Evolutionary conservation across 1,140 invertebrate species (phyloP), one percentile per base, ranked within the genome.

Genomic region (Lamellibrachia luymesi): DNA sequence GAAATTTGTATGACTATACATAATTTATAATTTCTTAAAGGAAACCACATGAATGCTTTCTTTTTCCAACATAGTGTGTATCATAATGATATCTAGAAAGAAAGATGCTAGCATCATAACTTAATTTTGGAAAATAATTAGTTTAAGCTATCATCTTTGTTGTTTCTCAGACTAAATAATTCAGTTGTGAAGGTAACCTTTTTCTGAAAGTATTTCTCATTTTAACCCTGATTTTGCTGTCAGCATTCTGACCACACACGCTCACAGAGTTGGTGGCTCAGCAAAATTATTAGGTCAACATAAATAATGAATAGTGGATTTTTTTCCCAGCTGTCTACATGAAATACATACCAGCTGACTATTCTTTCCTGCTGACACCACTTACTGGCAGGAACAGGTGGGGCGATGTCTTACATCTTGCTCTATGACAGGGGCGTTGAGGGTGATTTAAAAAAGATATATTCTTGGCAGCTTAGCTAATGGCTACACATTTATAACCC

Each of bases 331-430:
- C 64, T 80, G 64, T 80, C 64, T 22, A 80, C 64, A 22, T 80
- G 64, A 80, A 80, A 80, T 80, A 80, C 64, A 80, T 80, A 56
- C 52, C 64, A 80, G 64, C 64, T 80, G 64, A 80, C 64, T 80
- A 22, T 80, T 22, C 13, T 80, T 80, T 80, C 13, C 64, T 80
- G 17, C 64, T 80, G 64, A 80, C 64, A 80, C 64, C 64, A 10
- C 17, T 80, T 17, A 80, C 25, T 80, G 17, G 13, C 64, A 80
- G 13, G 64, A 22, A 80, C 64, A 80, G 64, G 64, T 80, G 64
- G 5, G 13, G 64, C 17, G 17, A 80, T 22, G 17, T 80, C 64
- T 80, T 80, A 80, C 13, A 1, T 10, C 13, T 80, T 80, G 8
- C 64, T 1, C 64, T 80, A 80, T 17, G 17, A 80, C 64, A 22